Conservation (phyloP, 2,797 vertebrate genomes). For the Calcarius lapponicus region DNA sequence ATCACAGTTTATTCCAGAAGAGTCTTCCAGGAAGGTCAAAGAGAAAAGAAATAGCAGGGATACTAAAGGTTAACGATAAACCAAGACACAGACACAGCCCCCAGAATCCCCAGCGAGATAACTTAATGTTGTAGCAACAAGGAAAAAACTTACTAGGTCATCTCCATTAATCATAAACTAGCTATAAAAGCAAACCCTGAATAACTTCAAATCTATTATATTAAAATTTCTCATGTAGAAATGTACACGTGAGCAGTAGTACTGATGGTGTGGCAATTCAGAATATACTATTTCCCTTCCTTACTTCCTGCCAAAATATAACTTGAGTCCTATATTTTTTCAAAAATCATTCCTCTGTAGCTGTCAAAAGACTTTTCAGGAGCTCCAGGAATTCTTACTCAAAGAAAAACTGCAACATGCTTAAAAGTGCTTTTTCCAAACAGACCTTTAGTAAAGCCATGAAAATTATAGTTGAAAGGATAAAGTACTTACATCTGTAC, state of each 20-base stretch:
- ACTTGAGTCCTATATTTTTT: not conserved
- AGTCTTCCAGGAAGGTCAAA: not conserved
- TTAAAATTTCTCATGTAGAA: not conserved
- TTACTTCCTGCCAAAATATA: not conserved
- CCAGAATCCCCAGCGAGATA: not conserved
- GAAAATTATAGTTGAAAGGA: not conserved
- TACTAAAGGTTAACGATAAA: not conserved
- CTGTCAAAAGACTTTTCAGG: not conserved
- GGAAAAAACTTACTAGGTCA: not conserved
- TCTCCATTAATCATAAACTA: not conserved
- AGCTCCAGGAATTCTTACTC: not conserved
- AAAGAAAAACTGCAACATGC: not conserved
- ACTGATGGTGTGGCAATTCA: not conserved
- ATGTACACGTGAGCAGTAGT: not conserved
- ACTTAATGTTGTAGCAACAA: not conserved
- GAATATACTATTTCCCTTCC: not conserved
- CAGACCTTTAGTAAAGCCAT: not conserved
- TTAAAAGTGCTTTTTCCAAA: not conserved
- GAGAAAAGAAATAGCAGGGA: not conserved
- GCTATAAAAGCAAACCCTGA: not conserved
- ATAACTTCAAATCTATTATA: not conserved
- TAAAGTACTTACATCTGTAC: not conserved
- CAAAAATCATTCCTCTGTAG: not conserved
- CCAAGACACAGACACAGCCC: not conserved
- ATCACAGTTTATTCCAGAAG: not conserved